Percentiles rank a stretch among this genome's conserved stretches.
Evolutionary conservation across 2,113 vertebrate genomes (phyloP).

Genomic region (Willisornis vidua): DNA sequence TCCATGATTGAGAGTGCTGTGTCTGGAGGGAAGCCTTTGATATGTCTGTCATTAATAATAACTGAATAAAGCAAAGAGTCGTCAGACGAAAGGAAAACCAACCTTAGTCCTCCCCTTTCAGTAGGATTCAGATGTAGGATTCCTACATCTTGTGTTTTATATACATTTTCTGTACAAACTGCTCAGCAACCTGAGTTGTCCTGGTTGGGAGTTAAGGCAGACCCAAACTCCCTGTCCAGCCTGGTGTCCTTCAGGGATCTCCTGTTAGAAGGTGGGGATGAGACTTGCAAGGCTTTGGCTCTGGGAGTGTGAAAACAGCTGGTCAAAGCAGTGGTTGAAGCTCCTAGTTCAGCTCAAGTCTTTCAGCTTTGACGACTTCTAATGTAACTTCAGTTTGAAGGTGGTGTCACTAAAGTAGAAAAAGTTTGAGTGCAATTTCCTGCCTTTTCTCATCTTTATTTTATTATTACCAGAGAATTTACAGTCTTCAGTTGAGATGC

Average conservation of each 20-base stretch:
- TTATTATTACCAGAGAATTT: not conserved
- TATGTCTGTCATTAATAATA: not conserved
- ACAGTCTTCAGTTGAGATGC: not conserved
- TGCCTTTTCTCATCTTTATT: not conserved
- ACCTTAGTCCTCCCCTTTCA: not conserved
- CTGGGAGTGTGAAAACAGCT: not conserved
- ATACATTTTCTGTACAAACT: not conserved
- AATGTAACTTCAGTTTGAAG: not conserved
- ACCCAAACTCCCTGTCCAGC: not conserved
- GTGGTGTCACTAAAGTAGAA: not conserved
- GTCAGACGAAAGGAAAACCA: not conserved
- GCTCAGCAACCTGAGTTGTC: not conserved
- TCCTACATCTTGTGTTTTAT: not conserved
- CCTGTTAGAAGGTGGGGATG: not conserved
- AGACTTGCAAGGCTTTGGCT: not conserved
- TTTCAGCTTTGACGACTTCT: not conserved
- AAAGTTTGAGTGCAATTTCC: not conserved
- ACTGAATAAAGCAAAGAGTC: not conserved
- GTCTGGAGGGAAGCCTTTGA: not conserved
- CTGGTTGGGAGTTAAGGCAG: not conserved
- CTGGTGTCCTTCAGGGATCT: not conserved
- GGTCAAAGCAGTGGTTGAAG: not conserved
- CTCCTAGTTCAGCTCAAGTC: not conserved
- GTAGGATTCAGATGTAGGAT: not conserved
- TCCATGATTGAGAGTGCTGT: not conserved